Percentiles rank a stretch among this genome's conserved stretches.
phyloP scores from a whole-genome alignment of 2,888 invertebrate species.

The Notodonta dromedarius region DNA sequence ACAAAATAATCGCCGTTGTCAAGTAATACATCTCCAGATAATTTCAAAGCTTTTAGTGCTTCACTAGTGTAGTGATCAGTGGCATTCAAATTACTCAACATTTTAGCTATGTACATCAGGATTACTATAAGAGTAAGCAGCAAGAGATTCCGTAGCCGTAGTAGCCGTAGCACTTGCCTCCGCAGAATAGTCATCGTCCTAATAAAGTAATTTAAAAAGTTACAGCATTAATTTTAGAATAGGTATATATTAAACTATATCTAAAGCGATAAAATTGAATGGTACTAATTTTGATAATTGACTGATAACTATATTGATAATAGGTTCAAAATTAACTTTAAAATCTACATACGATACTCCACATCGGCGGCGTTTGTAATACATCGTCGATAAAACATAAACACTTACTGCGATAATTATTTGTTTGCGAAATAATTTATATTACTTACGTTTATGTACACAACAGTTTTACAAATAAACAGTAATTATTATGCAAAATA shows the following conservation, averaged over 20 bases:
- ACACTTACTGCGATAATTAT: background rate
- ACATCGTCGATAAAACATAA: background rate
- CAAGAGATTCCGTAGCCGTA: slow-evolving; percentile 61
- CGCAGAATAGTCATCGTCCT: slow-evolving; percentile 46
- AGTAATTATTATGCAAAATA: slow-evolving; percentile 23
- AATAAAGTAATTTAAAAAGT: background rate
- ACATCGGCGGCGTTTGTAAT: background rate
- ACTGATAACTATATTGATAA: background rate
- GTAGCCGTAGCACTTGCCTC: slow-evolving; percentile 53
- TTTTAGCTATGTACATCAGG: slow-evolving; percentile 56
- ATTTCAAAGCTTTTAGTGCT: slow-evolving; percentile 23
- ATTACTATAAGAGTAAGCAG: slow-evolving; percentile 58
- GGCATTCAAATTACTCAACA: slow-evolving; percentile 34
- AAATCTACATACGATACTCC: slow-evolving; percentile 1
- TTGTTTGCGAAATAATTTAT: background rate
- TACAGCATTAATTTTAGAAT: too few relatives aligned
- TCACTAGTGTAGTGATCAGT: slow-evolving; percentile 27
- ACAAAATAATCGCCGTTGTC: slow-evolving; percentile 48
- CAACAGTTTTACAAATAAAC: slow-evolving; percentile 16
- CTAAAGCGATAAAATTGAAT: too few relatives aligned
- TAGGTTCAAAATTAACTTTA: background rate
- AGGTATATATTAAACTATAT: too few relatives aligned
- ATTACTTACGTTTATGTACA: slow-evolving; percentile 1
- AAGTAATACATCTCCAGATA: slow-evolving; percentile 13
- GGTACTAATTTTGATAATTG: background rate